Evolutionary conservation across 2,797 vertebrate species (phyloP), one percentile per base, ranked within the genome.

Genomic region (Diglossa cyanea): DNA sequence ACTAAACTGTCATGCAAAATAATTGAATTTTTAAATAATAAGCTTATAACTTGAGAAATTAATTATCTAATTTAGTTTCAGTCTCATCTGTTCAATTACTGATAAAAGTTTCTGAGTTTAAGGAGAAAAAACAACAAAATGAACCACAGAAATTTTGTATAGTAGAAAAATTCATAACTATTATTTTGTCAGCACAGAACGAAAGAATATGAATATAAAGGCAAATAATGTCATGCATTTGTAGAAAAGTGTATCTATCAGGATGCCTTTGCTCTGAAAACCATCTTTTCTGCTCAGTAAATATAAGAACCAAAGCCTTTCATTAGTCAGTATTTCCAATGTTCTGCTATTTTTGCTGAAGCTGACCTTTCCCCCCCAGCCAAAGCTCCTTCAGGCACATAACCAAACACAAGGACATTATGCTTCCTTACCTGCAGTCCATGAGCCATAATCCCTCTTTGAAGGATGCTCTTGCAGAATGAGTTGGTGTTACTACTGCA

Each of bases 401-500:
- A 63, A 68, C 21, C 18, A 70, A 40, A 61, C 19, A 35, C 1
- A 3, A 82, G 17, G 18, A 11, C 17, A 11, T 50, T 24, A 5
- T 28, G 15, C 33, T 83, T 62, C 83, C 77, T 94, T 95, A 92
- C 93, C 94, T 95, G 72, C 62, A 96, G 72, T 60, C 95, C 93
- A 11, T 3, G 47, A 93, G 93, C 94, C 93, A 95, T 95, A 33
- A 35, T 73, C 44, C 60, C 37, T 31, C 70, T 93, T 39, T 10
- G 28, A 86, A 58, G 21, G 65, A 5, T 35, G n/a, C 39, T 86
- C 20, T 31, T 8, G 1, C 44, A 70, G 54, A 74, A 54, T 8
- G 13, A 40, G 30, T 55, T 61, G 39, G 6, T 79, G 35, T 58
- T 37, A 37, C 12, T 58, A 37, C 25, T 37, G 57, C 35, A 58